phyloP scores from a whole-genome alignment of 2,888 invertebrate species.

The Melanostoma scalare region DNA sequence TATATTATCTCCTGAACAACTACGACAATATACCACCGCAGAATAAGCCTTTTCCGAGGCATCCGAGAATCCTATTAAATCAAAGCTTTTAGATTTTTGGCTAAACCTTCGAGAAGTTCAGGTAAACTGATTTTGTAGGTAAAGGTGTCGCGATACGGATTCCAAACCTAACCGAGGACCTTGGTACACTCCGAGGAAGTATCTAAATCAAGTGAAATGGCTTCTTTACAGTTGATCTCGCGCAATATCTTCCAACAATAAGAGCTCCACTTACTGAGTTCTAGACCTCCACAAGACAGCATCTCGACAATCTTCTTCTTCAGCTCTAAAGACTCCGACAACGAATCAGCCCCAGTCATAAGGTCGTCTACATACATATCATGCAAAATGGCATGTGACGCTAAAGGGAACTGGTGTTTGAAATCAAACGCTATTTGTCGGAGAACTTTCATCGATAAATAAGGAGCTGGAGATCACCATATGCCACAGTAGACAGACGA shows the following conservation, averaged over 20 bases:
- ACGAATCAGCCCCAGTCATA: slow-evolving; percentile 59
- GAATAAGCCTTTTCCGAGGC: slow-evolving; percentile 31
- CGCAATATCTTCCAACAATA: slow-evolving; percentile 21
- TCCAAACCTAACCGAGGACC: too few species aligned
- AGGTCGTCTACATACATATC: too few species aligned
- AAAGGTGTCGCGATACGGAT: slow-evolving; percentile 8
- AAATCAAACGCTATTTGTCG: too few species aligned
- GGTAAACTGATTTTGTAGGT: slow-evolving; percentile 22
- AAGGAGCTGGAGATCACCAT: too few species aligned
- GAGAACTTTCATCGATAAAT: too few species aligned
- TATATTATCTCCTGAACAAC: not conserved
- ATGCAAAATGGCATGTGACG: too few species aligned
- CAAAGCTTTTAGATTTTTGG: too few species aligned
- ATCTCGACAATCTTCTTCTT: slow-evolving; percentile 22
- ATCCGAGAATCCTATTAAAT: slow-evolving; percentile 20
- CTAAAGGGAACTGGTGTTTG: too few species aligned
- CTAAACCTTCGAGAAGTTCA: slow-evolving; percentile 11
- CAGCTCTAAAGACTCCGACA: slow-evolving; percentile 7
- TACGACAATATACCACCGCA: slow-evolving; percentile 41
- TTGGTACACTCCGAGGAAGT: too few species aligned
- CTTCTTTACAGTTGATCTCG: not conserved
- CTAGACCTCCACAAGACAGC: not conserved
- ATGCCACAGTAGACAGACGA: too few species aligned
- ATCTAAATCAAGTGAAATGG: slow-evolving; percentile 12
- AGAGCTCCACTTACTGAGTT: slow-evolving; percentile 23